Base-by-base conservation (phyloP, 2,888 invertebrate species). In the Drosophila birchii region DNA sequence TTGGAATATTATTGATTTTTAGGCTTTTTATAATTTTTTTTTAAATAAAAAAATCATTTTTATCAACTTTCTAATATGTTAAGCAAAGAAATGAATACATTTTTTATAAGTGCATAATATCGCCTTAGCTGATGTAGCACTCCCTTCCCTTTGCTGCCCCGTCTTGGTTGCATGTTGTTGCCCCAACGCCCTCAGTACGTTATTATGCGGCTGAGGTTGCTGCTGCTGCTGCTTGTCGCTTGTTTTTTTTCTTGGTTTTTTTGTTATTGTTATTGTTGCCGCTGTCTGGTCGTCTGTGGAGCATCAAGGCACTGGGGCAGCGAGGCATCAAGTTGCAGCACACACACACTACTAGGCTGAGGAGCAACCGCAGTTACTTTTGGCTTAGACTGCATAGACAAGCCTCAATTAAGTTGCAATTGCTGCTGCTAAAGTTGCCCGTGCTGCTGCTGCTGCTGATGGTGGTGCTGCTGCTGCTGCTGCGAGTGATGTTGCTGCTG, bases 291-390 rank as follows among this genome's bases (percentile, higher is more conserved):
- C 86, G 81, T 89, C 90, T 91, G 79, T 91, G 91, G 91, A 91
- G 91, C 89, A 86, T 82, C 86, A 88, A 86, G 86, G 89, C 86
- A 91, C 91, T 91, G 90, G 90, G 90, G 89, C 90, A 91, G 88
- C 91, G 90, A 90, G 91, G 82, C 91, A 90, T 86, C 86, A 89
- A 91, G 90, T 88, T 89, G 83, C 85, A 84, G 78, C 43, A 41
- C 36, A 56, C 16, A 39, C 11, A 56, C 32, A 60, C 23, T 26
- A 45, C 23, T n/a, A 47, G 61, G 16, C 14, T 8, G 16, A 58
- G 41, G 44, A 44, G 86, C 86, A 86, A 84, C 86, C 81, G 79
- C 88, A 86, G 86, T 83, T 88, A 86, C 81, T 83, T 80, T 73
- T 73, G 75, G 72, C 72, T 38, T 43, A 66, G 73, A 58, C 62